Percentiles rank a stretch among this genome's conserved stretches.
phyloP scores from a whole-genome alignment of 2,113 vertebrate species.

The Rousettus leschenaultii region DNA sequence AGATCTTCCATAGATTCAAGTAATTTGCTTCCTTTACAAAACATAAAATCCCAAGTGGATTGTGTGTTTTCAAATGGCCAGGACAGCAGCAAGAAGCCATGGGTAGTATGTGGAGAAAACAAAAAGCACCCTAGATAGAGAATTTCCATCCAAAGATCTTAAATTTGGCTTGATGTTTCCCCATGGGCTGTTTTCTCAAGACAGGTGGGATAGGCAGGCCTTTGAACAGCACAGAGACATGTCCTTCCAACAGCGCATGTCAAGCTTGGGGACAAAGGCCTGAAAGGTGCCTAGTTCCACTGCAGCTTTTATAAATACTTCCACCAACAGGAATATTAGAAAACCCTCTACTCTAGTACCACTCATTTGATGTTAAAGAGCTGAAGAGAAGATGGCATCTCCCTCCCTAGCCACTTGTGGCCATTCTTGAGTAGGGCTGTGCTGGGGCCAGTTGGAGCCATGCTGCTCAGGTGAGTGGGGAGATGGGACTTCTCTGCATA shows the following conservation, averaged over 20 bases:
- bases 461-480: neutral
- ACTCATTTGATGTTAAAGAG: conserved; percentile 1
- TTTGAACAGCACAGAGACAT: neutral
- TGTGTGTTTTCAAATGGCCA: conserved; percentile 13
- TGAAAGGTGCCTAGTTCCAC: conserved; percentile 8
- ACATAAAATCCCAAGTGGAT: neutral
- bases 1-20: neutral
- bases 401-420: neutral
- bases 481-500: neutral
- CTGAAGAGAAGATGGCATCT: neutral
- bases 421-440: neutral
- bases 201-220: neutral
- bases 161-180: neutral
- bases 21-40: conserved; percentile 41
- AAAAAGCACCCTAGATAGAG: neutral
- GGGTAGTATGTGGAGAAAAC: neutral
- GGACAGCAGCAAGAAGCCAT: conserved; percentile 6
- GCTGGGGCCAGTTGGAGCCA: neutral
- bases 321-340: neutral
- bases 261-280: neutral
- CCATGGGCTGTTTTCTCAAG: neutral
- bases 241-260: neutral
- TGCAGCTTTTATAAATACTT: conserved; percentile 17
- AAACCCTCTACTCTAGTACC: conserved; percentile 6
- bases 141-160: neutral